Evolutionary conservation across 2,888 invertebrate genomes (phyloP), one percentile per base, ranked within the genome.

Genomic region (Epirrhoe alternata): DNA sequence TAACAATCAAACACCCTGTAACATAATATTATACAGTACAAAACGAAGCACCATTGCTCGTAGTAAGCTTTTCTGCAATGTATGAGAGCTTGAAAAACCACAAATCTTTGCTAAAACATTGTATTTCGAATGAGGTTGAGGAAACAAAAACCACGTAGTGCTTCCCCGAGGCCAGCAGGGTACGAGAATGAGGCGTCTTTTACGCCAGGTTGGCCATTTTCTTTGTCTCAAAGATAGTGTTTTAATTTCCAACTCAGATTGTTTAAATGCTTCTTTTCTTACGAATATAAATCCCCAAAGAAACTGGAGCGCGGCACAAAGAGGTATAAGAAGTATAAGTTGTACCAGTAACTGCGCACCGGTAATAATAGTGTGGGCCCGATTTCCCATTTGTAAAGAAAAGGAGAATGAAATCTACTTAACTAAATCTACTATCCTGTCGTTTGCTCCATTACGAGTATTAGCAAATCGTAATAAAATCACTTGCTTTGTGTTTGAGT

Each of bases 381-480:
- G 79, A 81, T 85, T 84, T 81, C 83, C 81, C 82, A 85, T 86
- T 83, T 85, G 81, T 82, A 81, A 85, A 82, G 82, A 79, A 81
- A 84, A 78, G 76, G 77, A 77, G 77, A 83, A 83, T 83, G 78
- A 78, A 79, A 77, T 73, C 74, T 66, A 66, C 69, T 74, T 75
- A 73, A 70, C 68, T 73, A 70, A 69, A 24, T 24, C 24, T 24
- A 24, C 24, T 24, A 24, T 24, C 24, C 24, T 68, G 68, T 60
- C 69, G 70, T 71, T 73, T 63, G 64, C 64, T 61, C 65, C 62
- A 70, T 71, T 74, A 24, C 24, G 24, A 24, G 24, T 24, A 73
- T 73, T 72, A 72, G 71, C 65, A 74, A 68, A 72, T 71, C 70
- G 69, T 69, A 72, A 64, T 65, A 69, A 75, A 75, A 78, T 77